A percentile compares a stretch with the other conserved stretches of the same genome.
Conservation (phyloP, 2,888 invertebrate genomes). For the Sphecodes monilicornis region DNA sequence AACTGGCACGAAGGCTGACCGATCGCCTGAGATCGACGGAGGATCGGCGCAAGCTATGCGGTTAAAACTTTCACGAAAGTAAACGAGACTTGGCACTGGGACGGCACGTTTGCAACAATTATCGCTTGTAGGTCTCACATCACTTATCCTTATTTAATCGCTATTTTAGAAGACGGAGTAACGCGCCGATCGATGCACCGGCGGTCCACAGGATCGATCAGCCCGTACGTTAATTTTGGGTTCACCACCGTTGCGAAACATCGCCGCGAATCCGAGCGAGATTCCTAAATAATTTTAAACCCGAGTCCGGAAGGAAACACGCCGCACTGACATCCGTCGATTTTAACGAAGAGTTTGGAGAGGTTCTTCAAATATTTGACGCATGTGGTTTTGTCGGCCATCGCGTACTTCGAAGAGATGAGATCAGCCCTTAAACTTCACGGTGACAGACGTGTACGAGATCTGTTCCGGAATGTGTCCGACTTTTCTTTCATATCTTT, state of each 20-base stretch:
- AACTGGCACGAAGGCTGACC: not conserved
- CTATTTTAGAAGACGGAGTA: slow-evolving; percentile 62
- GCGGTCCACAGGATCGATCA: slow-evolving; percentile 46
- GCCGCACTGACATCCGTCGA: not conserved
- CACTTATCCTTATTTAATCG: slow-evolving; percentile 57
- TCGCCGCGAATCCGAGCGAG: not conserved
- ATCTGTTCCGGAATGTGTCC: no score
- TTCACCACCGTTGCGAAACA: not conserved
- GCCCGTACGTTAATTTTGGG: not conserved
- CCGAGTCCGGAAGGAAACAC: not conserved
- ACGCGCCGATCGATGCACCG: slow-evolving; percentile 45
- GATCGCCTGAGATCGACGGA: slow-evolving; percentile 21
- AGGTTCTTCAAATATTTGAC: not conserved
- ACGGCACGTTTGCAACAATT: slow-evolving; percentile 62
- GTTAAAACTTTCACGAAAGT: slow-evolving; percentile 55
- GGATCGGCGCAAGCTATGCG: slow-evolving; percentile 58
- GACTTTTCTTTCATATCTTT: no score
- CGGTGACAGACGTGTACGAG: no score
- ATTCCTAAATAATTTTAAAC: not conserved
- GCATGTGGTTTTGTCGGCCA: not conserved
- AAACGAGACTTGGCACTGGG: slow-evolving; percentile 65
- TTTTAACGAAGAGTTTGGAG: not conserved
- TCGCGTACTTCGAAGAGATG: not conserved
- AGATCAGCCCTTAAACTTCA: no score
- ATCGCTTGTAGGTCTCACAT: slow-evolving; percentile 52